Conservation (phyloP, 2,888 invertebrate genomes). For the Drosophila yooni region DNA sequence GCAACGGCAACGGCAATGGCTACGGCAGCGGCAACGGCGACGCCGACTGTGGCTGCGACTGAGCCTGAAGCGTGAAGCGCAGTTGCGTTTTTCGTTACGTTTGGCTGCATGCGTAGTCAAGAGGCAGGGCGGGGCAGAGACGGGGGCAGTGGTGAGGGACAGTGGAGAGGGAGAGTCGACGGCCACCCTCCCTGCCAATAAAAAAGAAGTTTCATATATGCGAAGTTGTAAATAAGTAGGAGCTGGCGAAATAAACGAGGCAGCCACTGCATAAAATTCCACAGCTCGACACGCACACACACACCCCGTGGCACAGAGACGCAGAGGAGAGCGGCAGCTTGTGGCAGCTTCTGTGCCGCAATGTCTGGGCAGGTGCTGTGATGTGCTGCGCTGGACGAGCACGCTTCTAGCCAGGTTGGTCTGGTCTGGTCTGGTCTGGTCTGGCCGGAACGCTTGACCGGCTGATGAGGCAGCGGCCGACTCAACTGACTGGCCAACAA, state of each 20-base stretch:
- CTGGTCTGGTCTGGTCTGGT: conserved; percentile 20
- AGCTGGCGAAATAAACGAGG: conserved; percentile 66
- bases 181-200: conserved; percentile 73
- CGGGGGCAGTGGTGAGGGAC: neutral
- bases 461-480: conserved; percentile 54
- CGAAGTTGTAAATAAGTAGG: conserved; percentile 72
- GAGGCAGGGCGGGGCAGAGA: conserved; percentile 24
- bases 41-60: conserved; percentile 33
- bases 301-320: neutral
- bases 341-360: conserved; percentile 71
- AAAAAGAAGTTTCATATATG: conserved; percentile 58
- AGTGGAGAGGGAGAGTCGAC: conserved; percentile 6
- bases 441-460: conserved; percentile 68
- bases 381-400: conserved; percentile 39
- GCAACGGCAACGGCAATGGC: conserved; percentile 24
- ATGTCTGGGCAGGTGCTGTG: conserved; percentile 71
- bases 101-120: conserved; percentile 69
- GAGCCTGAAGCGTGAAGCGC: conserved; percentile 75
- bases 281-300: conserved; percentile 69
- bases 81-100: conserved; percentile 80
- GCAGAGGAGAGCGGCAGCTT: conserved; percentile 17
- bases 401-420: conserved; percentile 39
- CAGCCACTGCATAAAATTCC: conserved; percentile 77
- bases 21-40: conserved; percentile 1
- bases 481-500: conserved; percentile 67